A percentile compares a stretch with the other conserved stretches of the same genome.
These are phyloP conservation scores for Channallabes apus DNA, from an alignment of 2,797 vertebrate genomes.

Conservation along the genomic window DNA sequence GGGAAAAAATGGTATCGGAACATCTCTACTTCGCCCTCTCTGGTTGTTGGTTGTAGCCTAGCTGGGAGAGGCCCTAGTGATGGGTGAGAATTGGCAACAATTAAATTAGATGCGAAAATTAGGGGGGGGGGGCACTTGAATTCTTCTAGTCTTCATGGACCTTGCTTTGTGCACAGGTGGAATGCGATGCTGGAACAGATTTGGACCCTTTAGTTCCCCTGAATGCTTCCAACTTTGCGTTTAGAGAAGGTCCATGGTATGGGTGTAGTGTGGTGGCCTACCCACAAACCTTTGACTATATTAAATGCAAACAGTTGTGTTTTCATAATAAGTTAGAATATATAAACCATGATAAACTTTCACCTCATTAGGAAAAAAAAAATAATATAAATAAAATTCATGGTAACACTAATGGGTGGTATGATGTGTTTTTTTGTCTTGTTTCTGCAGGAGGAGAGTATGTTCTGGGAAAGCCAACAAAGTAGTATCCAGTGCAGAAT, in stretches of 20 bases:
- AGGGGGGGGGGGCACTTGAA: too few species aligned
- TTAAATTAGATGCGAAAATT: too few species aligned
- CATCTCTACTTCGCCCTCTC: too few species aligned
- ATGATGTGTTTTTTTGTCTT: background rate
- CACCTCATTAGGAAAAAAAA: background rate
- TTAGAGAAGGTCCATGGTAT: background rate
- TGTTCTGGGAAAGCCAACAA: slow-evolving; percentile 64
- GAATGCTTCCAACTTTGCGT: background rate
- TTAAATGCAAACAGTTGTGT: background rate
- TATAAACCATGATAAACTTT: background rate
- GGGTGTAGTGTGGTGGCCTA: background rate
- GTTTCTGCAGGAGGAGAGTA: slow-evolving; percentile 77
- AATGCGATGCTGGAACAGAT: background rate
- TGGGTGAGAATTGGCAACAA: too few species aligned
- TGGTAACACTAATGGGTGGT: background rate
- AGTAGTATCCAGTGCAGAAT: slow-evolving; percentile 69
- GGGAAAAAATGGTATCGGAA: too few species aligned
- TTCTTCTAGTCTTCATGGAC: too few species aligned
- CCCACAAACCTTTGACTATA: background rate
- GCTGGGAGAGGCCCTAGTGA: too few species aligned
- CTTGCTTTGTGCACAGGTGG: background rate
- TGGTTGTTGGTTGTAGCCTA: too few species aligned
- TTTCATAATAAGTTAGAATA: background rate
- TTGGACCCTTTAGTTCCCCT: background rate
- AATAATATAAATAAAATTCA: background rate